A percentile compares a stretch with the other conserved stretches of the same genome.
Conservation (phyloP, 1,140 invertebrate species). For the Euura lappo region DNA sequence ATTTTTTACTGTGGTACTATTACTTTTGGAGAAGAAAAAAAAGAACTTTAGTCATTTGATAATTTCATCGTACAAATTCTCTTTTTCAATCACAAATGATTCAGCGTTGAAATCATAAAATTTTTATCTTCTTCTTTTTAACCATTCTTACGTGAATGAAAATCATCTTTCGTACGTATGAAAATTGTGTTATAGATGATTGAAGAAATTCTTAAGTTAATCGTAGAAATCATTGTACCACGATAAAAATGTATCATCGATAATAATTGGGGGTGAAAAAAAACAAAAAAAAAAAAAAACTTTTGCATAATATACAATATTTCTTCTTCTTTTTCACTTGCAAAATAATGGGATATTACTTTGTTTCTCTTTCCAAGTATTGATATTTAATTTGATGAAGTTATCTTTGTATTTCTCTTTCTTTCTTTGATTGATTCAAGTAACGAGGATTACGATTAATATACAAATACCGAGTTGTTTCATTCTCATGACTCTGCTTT, state of each 20-base stretch:
- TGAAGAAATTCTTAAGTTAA: constrained; percentile 2
- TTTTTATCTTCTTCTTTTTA: background rate
- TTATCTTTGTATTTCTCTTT: background rate
- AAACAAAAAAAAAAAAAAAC: background rate
- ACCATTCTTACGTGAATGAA: constrained; percentile 1
- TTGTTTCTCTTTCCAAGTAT: background rate
- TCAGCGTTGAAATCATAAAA: too few relatives aligned
- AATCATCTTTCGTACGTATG: background rate
- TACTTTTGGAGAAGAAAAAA: background rate
- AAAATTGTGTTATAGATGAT: background rate
- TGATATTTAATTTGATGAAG: background rate
- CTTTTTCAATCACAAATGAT: too few relatives aligned
- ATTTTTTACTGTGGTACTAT: background rate
- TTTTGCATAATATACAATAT: background rate
- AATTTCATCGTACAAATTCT: background rate
- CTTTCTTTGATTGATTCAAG: constrained; percentile 48
- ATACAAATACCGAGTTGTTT: constrained; percentile 63
- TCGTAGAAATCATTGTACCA: background rate
- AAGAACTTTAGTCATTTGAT: background rate
- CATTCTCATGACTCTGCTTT: constrained; percentile 63
- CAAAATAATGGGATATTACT: background rate
- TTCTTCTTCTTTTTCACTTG: background rate
- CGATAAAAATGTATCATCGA: background rate
- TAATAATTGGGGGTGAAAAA: background rate
- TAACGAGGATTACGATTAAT: constrained; percentile 63